These are phyloP conservation scores for Poeciliopsis prolifica DNA, from an alignment of 2,113 vertebrate species.

Conservation along the genomic window DNA sequence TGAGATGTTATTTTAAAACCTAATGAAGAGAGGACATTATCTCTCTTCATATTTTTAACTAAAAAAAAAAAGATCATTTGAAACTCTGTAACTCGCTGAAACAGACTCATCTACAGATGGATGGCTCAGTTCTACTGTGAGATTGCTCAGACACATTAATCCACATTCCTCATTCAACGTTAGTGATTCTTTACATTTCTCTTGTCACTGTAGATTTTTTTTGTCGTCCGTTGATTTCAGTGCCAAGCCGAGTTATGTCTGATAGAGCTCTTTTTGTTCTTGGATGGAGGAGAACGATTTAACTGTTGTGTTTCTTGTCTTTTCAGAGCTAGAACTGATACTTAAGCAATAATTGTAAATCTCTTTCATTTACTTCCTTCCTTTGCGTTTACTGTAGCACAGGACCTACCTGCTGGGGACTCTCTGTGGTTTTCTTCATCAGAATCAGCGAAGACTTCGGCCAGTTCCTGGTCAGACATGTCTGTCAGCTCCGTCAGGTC, in stretches of 20 bases:
- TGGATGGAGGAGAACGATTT: background rate
- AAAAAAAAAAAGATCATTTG: conserved; percentile 3
- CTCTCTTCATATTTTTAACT: too few species aligned
- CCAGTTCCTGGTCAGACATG: conserved; percentile 97
- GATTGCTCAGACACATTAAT: background rate
- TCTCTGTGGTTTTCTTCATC: conserved; percentile 92
- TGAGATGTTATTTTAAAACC: too few species aligned
- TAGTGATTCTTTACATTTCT: background rate
- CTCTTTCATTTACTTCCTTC: background rate
- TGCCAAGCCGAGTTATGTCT: background rate
- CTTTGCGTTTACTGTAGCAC: background rate
- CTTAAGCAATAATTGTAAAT: background rate
- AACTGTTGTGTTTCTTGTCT: background rate
- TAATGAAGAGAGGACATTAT: too few species aligned
- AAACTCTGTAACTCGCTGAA: background rate
- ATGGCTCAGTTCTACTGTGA: background rate
- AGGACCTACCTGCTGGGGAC: conserved; percentile 82
- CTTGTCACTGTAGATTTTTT: background rate
- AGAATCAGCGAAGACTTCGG: conserved; percentile 94
- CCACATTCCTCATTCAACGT: background rate
- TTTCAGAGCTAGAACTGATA: background rate
- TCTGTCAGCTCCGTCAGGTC: conserved; percentile 96
- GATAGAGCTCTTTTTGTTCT: too few species aligned
- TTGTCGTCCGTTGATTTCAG: background rate
- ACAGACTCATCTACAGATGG: background rate